Conservation (phyloP, 2,113 vertebrate species). For the Callorhinus ursinus region DNA sequence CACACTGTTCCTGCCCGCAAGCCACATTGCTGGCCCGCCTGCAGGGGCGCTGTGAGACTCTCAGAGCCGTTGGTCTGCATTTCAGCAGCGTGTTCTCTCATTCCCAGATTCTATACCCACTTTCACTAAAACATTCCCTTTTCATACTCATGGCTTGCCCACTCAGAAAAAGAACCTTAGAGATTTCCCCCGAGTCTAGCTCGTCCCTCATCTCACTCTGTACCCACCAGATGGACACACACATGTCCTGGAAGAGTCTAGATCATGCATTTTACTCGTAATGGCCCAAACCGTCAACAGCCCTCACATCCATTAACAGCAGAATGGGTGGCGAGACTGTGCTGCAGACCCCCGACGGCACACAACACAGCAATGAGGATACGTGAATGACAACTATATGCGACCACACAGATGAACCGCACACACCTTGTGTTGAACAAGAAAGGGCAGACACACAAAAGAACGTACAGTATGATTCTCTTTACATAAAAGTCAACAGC, state of each 20-base stretch:
- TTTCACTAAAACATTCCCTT: slow-evolving; percentile 5
- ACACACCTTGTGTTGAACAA: accelerated
- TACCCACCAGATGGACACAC: background rate
- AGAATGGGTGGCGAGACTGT: background rate
- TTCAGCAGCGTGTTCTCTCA: background rate
- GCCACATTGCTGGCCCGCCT: background rate
- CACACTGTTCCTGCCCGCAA: background rate
- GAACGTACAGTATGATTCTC: accelerated
- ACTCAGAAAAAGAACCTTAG: background rate
- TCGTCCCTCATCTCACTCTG: background rate
- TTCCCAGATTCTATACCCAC: background rate
- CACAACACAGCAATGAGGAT: accelerated
- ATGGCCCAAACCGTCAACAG: background rate
- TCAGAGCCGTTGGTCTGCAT: background rate
- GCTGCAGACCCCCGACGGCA: accelerated
- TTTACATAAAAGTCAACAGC: background rate
- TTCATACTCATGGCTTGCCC: background rate
- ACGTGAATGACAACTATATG: accelerated
- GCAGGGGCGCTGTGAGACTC: background rate
- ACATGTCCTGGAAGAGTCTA: accelerated
- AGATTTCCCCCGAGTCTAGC: background rate
- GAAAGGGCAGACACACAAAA: background rate
- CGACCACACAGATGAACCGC: accelerated
- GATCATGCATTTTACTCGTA: accelerated
- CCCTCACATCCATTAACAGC: accelerated